These are phyloP conservation scores for Physella acuta DNA, from an alignment of 1,140 invertebrate species.

Conservation along the genomic window DNA sequence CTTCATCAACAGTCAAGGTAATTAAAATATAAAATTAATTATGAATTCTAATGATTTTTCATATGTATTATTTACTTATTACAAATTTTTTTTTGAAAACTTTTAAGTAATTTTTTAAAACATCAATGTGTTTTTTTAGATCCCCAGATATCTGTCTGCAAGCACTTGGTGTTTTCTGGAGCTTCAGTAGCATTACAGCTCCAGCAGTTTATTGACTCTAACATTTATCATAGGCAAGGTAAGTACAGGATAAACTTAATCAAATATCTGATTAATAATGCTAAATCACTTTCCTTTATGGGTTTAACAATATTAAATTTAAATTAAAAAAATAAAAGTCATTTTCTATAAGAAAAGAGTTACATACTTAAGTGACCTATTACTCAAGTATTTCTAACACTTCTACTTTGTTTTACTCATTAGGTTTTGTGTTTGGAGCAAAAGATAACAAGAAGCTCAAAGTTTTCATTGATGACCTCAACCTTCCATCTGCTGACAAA, in stretches of 20 bases:
- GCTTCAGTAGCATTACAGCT: slow-evolving; percentile 56
- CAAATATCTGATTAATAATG: no score
- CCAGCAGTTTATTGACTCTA: slow-evolving; percentile 57
- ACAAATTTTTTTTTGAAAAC: background rate
- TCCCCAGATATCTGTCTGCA: slow-evolving; percentile 46
- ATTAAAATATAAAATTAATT: background rate
- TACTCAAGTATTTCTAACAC: no score
- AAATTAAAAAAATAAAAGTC: no score
- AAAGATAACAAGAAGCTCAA: slow-evolving; percentile 58
- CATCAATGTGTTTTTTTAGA: slow-evolving; percentile 50
- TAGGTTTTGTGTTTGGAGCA: slow-evolving; percentile 60
- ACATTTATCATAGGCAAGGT: slow-evolving; percentile 60
- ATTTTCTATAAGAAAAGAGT: no score
- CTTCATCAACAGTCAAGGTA: slow-evolving; percentile 54
- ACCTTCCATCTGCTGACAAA: slow-evolving; percentile 50
- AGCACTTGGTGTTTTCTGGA: slow-evolving; percentile 55
- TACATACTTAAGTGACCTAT: no score
- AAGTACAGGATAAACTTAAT: no score
- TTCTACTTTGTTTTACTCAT: background rate
- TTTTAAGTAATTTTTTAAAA: background rate
- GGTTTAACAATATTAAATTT: no score
- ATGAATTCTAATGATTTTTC: background rate
- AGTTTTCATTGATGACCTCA: slow-evolving; percentile 60
- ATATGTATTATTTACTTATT: background rate
- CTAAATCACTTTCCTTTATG: no score